Evolutionary conservation across 2,888 invertebrate genomes (phyloP), one percentile per base, ranked within the genome.

Genomic region (Drosophila paracracens): DNA sequence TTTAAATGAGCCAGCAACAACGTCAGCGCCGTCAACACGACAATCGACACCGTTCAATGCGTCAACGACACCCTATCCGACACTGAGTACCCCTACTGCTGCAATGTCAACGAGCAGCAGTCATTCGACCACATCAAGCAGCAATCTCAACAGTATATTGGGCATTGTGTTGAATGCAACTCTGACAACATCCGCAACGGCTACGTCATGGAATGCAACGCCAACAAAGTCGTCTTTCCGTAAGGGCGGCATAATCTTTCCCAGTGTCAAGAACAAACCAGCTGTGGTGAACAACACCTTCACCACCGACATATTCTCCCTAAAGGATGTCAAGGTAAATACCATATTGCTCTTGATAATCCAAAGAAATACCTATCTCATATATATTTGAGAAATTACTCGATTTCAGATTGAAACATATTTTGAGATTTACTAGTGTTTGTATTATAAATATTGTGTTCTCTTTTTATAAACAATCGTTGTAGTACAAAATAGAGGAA

Each of bases 181-280:
- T 4, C 31, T 68, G 0, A 48, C 67, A n/a, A 65, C 79, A 16
- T 51, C 79, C 2, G 52, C 72, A 18, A 76, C 76, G 18, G 59
- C 80, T 4, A 63, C 79, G 0, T 50, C 81, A 4, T 72, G 72
- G 59, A 86, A 80, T 35, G 64, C 83, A 6, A 83, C 87, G 18
- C 91, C 92, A 38, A 92, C 92, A 3, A 93, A 94, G 79, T 91
- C 94, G 2, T 88, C 93, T 7, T 93, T 93, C 70, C 95, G 97
- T 77, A 97, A 97, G 93, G 96, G 97, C 46, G 97, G 97, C 70
- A 95, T 98, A 86, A 97, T 98, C 92, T 98, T 98, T 94, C 98
- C 98, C 13, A 97, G 97, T 92, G 96, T 97, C 60, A 97, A 97
- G 94, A 97, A 97, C 93, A 98, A 98, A 88, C 97, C 98, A 29